A percentile compares a stretch with the other conserved stretches of the same genome.
Conservation (phyloP, 2,888 invertebrate genomes). For the Cryptus viduatorius region DNA sequence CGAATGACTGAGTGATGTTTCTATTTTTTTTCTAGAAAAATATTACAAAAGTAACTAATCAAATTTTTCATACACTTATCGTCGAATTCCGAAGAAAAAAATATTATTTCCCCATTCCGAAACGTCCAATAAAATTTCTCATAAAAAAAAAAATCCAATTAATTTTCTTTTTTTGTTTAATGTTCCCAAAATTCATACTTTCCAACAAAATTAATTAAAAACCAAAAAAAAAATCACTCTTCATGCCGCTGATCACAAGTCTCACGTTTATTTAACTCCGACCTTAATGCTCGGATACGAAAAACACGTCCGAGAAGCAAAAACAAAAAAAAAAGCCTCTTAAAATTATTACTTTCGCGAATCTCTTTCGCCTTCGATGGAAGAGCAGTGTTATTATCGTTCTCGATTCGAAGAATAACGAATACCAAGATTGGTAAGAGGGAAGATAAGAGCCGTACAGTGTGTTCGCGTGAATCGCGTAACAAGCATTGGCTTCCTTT, state of each 20-base stretch:
- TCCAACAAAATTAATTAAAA: too few relatives aligned
- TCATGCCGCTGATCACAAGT: too few relatives aligned
- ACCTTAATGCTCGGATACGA: too few relatives aligned
- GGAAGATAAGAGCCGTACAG: slow-evolving; percentile 44
- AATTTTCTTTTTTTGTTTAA: too few relatives aligned
- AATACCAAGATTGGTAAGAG: slow-evolving; percentile 40
- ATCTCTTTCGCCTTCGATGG: neutral
- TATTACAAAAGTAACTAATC: neutral
- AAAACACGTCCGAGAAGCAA: neutral
- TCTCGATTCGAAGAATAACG: slow-evolving; percentile 7
- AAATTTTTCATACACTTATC: too few relatives aligned
- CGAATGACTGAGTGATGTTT: neutral
- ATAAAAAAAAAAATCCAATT: too few relatives aligned
- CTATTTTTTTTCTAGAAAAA: neutral
- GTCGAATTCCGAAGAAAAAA: too few relatives aligned
- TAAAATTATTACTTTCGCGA: slow-evolving; percentile 2
- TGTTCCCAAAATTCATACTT: too few relatives aligned
- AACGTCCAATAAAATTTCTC: too few relatives aligned
- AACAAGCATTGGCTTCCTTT: slow-evolving; percentile 33
- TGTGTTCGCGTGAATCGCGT: slow-evolving; percentile 25
- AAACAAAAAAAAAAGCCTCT: neutral
- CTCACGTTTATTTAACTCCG: too few relatives aligned
- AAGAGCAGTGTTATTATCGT: slow-evolving; percentile 1
- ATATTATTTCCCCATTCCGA: too few relatives aligned
- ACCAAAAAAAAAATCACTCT: too few relatives aligned